Evolutionary conservation across 2,113 vertebrate genomes (phyloP), one percentile per base, ranked within the genome.

Genomic region (Elachura formosa): DNA sequence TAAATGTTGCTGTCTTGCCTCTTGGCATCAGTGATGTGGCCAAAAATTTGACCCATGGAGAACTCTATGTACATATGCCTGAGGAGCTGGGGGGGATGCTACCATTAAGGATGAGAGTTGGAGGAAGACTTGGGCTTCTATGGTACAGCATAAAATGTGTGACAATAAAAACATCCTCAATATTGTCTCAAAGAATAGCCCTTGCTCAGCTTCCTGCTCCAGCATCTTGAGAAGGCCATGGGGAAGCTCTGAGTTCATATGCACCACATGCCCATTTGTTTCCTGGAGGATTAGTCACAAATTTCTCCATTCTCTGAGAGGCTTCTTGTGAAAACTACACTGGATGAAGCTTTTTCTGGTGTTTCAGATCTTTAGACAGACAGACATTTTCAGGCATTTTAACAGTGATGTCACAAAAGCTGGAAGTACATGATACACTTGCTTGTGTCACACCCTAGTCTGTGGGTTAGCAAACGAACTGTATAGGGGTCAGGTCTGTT

Each of bases 91-190:
- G 36, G 19, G 5, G 21, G 12, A n/a, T 36, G 24, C 3, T 40
- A 0, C 16, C 9, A 8, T 14, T 59, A 29, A 38, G 48, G 31
- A 80, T 41, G n/a, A 49, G 4, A 33, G 12, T 2, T 7, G 17
- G 28, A 43, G 23, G 20, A 59, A 11, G 14, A 29, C 16, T 48
- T 0, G 0, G 33, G 20, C 11, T 85, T 63, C 75, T 45, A 2
- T 58, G 6, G 49, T 59, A 28, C 3, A 54, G 17, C 2, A 5
- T 12, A 28, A 46, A 74, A 69, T 2, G 9, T 6, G 5, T 63
- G 55, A 26, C 5, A 59, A 58, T 25, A 73, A 33, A 48, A 69
- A 10, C 0, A 0, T 19, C 2, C 14, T 3, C 23, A 54, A 14
- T 19, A 40, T 26, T 14, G 80, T 66, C 77, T 52, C 41, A 14